These are phyloP conservation scores for Passer domesticus DNA, from an alignment of 2,113 vertebrate genomes.

Conservation along the genomic window DNA sequence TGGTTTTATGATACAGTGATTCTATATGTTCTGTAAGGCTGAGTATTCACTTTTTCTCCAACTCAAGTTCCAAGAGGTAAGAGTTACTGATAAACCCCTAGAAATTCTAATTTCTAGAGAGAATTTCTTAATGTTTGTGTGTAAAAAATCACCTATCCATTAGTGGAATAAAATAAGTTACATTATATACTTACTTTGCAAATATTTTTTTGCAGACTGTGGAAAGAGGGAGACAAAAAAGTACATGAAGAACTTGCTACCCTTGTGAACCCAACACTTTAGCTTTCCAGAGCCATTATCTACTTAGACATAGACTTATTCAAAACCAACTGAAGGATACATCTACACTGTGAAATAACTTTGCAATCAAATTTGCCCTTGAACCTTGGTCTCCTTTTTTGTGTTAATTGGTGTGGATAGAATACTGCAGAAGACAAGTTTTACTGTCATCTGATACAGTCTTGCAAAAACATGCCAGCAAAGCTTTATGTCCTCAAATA, in stretches of 20 bases:
- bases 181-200: not conserved
- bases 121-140: not conserved
- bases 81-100: not conserved
- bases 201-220: not conserved
- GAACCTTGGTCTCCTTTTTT: not conserved
- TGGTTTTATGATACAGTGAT: not conserved
- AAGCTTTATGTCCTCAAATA: not conserved
- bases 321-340: not conserved
- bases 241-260: not conserved
- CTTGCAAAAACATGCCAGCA: not conserved
- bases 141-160: not conserved
- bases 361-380: not conserved
- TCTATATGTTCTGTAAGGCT: not conserved
- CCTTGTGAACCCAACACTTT: not conserved
- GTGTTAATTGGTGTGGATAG: not conserved
- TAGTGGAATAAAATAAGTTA: not conserved
- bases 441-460: not conserved
- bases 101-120: not conserved
- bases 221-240: not conserved
- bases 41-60: not conserved
- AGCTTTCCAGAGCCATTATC: not conserved
- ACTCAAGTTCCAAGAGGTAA: not conserved
- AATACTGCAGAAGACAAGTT: not conserved
- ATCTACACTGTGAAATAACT: not conserved
- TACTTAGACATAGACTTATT: not conserved